phyloP scores from a whole-genome alignment of 1,140 invertebrate species.

The Harpegnathos saltator region DNA sequence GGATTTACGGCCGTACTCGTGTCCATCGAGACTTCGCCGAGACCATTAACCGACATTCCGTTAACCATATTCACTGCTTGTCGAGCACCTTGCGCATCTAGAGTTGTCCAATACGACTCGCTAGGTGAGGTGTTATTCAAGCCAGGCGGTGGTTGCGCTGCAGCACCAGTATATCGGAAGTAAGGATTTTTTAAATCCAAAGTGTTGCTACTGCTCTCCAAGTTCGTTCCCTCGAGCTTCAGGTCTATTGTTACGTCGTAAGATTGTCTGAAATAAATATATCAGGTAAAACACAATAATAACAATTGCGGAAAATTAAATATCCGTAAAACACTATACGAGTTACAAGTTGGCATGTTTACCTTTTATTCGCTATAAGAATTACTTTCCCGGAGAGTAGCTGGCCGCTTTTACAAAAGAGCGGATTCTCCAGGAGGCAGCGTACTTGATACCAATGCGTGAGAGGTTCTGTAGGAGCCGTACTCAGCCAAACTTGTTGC shows the following conservation, averaged over 20 bases:
- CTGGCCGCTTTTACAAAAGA: constrained; percentile 98
- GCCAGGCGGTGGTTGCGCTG: constrained; percentile 95
- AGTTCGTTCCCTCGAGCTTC: constrained; percentile 94
- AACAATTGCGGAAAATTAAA: neutral
- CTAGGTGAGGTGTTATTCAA: constrained; percentile 95
- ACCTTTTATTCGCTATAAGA: constrained; percentile 97
- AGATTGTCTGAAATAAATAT: constrained; percentile 91
- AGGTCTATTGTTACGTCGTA: constrained; percentile 99
- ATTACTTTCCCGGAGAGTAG: constrained; percentile 94
- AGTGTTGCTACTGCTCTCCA: constrained; percentile 93
- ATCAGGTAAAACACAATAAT: constrained; percentile 20
- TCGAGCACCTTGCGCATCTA: constrained; percentile 91
- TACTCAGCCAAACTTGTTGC: constrained; percentile 98
- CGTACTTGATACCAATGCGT: constrained; percentile 99
- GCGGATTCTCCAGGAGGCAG: constrained; percentile 96
- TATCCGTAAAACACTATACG: neutral
- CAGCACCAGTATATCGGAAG: constrained; percentile 96
- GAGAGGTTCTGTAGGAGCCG: constrained; percentile 98
- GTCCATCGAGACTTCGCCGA: constrained; percentile 91
- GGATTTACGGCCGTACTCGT: constrained; percentile 86
- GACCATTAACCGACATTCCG: constrained; percentile 91
- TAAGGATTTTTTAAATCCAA: constrained; percentile 99
- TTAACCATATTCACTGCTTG: constrained; percentile 93
- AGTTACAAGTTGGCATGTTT: constrained; percentile 28
- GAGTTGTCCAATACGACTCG: constrained; percentile 95